phyloP scores from a whole-genome alignment of 2,797 vertebrate species.

The Cottoperca gobio region DNA sequence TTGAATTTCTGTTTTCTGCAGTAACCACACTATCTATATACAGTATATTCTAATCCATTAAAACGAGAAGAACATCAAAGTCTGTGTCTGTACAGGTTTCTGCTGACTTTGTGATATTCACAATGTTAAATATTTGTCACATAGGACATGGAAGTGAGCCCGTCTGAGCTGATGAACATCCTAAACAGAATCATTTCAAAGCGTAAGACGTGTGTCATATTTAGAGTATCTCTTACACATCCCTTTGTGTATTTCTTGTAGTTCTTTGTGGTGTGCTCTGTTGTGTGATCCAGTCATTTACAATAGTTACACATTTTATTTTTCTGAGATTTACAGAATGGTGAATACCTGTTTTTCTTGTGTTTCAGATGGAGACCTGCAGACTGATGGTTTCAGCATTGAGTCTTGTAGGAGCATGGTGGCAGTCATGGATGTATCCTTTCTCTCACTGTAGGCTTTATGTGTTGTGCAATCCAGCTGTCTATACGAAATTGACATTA shows the following conservation, averaged over 20 bases:
- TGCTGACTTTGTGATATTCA: background rate
- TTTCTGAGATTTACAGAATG: background rate
- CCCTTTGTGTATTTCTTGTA: background rate
- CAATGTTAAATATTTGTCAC: slow-evolving; percentile 23
- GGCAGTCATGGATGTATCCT: slow-evolving; percentile 98
- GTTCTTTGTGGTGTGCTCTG: background rate
- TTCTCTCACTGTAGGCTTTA: slow-evolving; percentile 13
- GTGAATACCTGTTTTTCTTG: background rate
- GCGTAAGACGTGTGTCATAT: slow-evolving; percentile 81
- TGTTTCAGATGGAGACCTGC: slow-evolving; percentile 88
- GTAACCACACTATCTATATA: background rate
- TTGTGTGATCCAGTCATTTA: background rate
- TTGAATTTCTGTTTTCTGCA: background rate
- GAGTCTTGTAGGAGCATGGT: slow-evolving; percentile 98
- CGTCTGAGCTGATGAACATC: slow-evolving; percentile 91
- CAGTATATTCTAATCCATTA: background rate
- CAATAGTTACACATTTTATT: background rate
- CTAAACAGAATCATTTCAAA: slow-evolving; percentile 92
- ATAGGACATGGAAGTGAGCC: slow-evolving; percentile 94
- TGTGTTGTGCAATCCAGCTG: slow-evolving; percentile 1
- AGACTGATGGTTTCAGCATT: slow-evolving; percentile 92
- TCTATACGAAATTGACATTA: background rate
- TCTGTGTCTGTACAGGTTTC: background rate
- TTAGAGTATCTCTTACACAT: background rate
- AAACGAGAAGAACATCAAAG: background rate